Evolutionary conservation across 1,140 invertebrate species (phyloP), one percentile per base, ranked within the genome.

Genomic region (Lerema accius): DNA sequence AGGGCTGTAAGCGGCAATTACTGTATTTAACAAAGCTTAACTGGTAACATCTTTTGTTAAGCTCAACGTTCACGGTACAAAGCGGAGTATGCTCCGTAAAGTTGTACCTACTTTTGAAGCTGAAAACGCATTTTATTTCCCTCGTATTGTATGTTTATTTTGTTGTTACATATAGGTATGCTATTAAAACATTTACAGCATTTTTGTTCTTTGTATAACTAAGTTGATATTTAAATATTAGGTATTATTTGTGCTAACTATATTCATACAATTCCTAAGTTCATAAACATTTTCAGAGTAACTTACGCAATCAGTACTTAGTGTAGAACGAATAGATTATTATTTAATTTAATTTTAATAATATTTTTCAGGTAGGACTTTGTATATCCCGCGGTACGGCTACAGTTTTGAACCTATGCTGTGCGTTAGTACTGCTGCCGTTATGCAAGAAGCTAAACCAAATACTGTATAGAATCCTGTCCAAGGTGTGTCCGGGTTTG

Each of bases 371-470:
- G 87, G 46, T 85, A 73, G 84, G 87, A 26, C 67, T 90, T 63
- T 90, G 84, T 65, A 66, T 86, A 50, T 90, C 87, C 6, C 73
- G 87, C 19, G 86, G 79, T 4, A 88, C 87, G 9, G 87, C 87
- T 4, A 72, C 87, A 9, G 80, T 90, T 48, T 62, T 90, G 10
- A 90, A 90, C 49, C 37, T 89, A 9, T 86, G 87, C 55, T 82
- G 75, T 51, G 86, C 84, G 17, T 43, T 90, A 23, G 76, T 90
- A 19, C 51, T 90, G 46, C 58, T 90, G 23, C 87, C 87, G 6
- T 43, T 87, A 28, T 89, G 87, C 74, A 90, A 90, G 71, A 90
- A 89, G 60, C 65, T 90, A 23, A 90, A 90, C 65, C 86, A 84
- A 68, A 28, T 89, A 11, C 68, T 89, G 0, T 85, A 85, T 63